Evolutionary conservation across 2,888 invertebrate species (phyloP), one percentile per base, ranked within the genome.

Genomic region (Lasius platythorax): DNA sequence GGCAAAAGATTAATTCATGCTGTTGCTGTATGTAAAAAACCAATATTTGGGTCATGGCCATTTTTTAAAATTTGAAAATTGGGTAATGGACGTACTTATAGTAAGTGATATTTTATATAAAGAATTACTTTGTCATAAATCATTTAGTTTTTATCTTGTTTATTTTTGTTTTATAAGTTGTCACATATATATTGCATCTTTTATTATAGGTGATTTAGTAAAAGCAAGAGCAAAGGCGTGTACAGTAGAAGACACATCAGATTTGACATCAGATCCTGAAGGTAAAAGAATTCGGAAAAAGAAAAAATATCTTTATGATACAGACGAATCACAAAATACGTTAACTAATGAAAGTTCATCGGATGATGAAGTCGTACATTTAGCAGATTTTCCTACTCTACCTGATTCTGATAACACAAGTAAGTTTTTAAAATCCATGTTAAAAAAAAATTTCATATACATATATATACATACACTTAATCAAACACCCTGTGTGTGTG

Each of bases 361-460:
- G 9, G 56, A 56, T 56, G n/a, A 56, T 56, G 56, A 56, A 56
- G 18, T 50, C 50, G 1, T 6, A 56, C 1, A 56, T 56, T 56
- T 8, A 56, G n/a, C 23, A 56, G 23, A 56, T n/a, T n/a, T 56
- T 56, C 56, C 23, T 56, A 23, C 23, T 56, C 56, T 56, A 56
- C 56, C 56, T 56, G 56, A 56, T 23, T n/a, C 56, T 56, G 56
- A 56, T 23, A 56, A 56, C 56, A 56, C n/a, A 56, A 56, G 56
- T 56, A 56, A 56, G 56, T 56, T 56, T 56, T 56, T 8, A 23
- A 56, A 18, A 56, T 56, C 40, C 40, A 40, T 40, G 40, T 23
- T 23, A 9, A 40, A 40, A 40, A 40, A 40, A 23, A 23, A n/a
- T 23, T 23, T 23, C 23, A 23, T 23, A 23, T 23, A 23, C 0